phyloP scores from a whole-genome alignment of 2,113 vertebrate species.

The Indri indri region DNA sequence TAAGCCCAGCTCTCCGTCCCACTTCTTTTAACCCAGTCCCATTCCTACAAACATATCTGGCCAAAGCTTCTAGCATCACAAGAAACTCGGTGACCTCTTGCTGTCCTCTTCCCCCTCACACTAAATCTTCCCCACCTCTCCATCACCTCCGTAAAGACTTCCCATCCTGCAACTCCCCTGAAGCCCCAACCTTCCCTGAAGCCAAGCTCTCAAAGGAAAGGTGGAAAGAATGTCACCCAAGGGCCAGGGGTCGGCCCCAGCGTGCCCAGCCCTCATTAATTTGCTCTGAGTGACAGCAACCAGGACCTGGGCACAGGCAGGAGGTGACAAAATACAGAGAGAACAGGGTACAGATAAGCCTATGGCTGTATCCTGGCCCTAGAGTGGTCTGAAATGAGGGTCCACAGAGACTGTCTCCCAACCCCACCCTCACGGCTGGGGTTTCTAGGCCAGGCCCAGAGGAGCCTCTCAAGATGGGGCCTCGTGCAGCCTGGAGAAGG shows the following conservation, averaged over 20 bases:
- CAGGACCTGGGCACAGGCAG: not conserved
- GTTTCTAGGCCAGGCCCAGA: not conserved
- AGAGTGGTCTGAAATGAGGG: not conserved
- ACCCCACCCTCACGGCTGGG: not conserved
- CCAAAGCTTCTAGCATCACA: not conserved
- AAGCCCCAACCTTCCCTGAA: not conserved
- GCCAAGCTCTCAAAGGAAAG: not conserved
- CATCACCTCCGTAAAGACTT: slow-evolving; percentile 68
- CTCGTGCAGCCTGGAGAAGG: not conserved
- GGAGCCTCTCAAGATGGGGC: not conserved
- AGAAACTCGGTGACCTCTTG: not conserved
- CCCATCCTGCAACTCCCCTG: slow-evolving; percentile 19
- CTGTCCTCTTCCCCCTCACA: not conserved
- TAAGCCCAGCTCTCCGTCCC: not conserved
- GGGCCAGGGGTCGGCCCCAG: not conserved
- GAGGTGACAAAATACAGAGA: not conserved
- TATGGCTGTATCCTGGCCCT: not conserved
- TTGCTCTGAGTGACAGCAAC: not conserved
- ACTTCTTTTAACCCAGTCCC: not conserved
- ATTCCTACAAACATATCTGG: not conserved
- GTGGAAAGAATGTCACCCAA: not conserved
- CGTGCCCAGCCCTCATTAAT: not conserved
- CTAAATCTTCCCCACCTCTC: not conserved
- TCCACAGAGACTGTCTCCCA: not conserved
- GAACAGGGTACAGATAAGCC: not conserved